A percentile compares a stretch with the other conserved stretches of the same genome.
Conservation (phyloP, 1,140 invertebrate genomes). For the Rhopalosiphum maidis region DNA sequence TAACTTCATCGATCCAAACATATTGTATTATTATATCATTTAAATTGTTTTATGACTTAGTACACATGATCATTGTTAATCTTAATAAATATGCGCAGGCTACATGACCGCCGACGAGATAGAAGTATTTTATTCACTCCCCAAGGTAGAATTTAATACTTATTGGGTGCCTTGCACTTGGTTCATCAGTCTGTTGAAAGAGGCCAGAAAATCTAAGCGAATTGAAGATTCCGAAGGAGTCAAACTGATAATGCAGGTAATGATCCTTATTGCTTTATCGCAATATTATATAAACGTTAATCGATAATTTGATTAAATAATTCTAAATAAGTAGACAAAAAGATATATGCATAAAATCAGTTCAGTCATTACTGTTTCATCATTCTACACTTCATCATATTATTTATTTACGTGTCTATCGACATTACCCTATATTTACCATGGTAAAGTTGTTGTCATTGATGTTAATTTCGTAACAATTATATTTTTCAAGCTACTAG, state of each 20-base stretch:
- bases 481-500: too few relatives aligned
- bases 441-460: too few relatives aligned
- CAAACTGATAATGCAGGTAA: conserved; percentile 74
- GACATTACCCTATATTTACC: too few relatives aligned
- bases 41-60: background rate
- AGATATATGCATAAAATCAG: background rate
- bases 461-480: too few relatives aligned
- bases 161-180: conserved; percentile 76
- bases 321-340: background rate
- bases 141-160: conserved; percentile 72
- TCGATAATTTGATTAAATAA: background rate
- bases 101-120: conserved; percentile 72
- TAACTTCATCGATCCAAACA: background rate
- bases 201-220: conserved; percentile 66
- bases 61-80: background rate
- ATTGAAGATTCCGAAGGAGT: conserved; percentile 69
- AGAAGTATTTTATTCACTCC: conserved; percentile 70
- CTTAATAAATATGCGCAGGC: conserved; percentile 63
- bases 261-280: background rate
- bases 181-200: conserved; percentile 71
- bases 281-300: background rate
- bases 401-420: too few relatives aligned
- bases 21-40: background rate
- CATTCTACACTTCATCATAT: too few relatives aligned
- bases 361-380: too few relatives aligned